Conservation (phyloP, 92 coral and sea anemone genomes). For the Zoanthus sansibaricus region DNA sequence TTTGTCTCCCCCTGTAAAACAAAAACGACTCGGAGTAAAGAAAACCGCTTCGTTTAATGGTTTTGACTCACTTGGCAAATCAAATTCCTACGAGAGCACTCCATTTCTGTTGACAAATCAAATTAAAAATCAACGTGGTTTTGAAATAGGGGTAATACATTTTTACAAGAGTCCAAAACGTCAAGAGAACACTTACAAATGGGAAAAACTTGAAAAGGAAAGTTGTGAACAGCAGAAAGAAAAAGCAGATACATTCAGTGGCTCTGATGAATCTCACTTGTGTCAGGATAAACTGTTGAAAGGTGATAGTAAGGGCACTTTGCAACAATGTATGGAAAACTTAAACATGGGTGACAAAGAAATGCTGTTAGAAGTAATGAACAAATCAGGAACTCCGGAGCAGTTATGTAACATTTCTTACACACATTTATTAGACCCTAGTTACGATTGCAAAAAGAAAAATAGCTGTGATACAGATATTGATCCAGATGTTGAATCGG, state of each 20-base stretch:
- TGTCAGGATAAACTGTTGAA: background rate
- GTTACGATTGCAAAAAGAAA: too few relatives aligned
- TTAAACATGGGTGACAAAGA: conserved; percentile 19
- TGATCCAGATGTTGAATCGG: background rate
- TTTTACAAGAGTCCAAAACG: conserved; percentile 85
- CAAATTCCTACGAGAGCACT: conserved; percentile 63
- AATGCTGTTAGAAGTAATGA: background rate
- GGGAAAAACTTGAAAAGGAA: background rate
- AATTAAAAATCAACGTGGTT: conserved; percentile 88
- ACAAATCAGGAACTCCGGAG: background rate
- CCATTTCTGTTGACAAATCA: conserved; percentile 66
- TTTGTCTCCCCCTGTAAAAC: conserved; percentile 84
- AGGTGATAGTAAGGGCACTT: background rate
- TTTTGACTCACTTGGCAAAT: conserved; percentile 67
- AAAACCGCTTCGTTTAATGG: conserved; percentile 92
- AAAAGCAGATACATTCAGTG: conserved; percentile 15
- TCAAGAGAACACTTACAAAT: conserved; percentile 16
- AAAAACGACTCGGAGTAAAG: conserved; percentile 66
- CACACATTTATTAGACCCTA: background rate
- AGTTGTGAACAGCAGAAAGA: background rate
- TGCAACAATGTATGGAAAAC: conserved; percentile 41
- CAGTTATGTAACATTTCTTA: background rate
- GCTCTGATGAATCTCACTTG: background rate
- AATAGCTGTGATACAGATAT: background rate
- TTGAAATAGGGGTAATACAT: conserved; percentile 83